Base-by-base conservation (phyloP, 92 coral and sea anemone genomes). In the Bergia sp. region DNA sequence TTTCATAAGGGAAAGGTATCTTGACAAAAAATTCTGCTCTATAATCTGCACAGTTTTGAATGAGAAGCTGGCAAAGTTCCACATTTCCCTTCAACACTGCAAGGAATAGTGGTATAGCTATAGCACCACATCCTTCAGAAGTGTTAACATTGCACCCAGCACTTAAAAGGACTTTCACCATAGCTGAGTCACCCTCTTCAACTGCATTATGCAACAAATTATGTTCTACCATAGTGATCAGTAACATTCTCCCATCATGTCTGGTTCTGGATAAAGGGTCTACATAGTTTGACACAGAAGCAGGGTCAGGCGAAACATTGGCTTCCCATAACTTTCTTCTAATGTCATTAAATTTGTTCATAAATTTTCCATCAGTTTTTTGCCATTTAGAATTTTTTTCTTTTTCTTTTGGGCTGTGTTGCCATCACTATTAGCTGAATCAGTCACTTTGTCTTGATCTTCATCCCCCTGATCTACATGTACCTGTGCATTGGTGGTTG, bases 271-370 rank as follows among this genome's bases (percentile, higher is more conserved):
- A 71, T 20, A 71, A 71, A 37, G 36, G 76, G 44, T 79, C 58
- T 69, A 91, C 55, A 23, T 82, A 91, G 40, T 69, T 88, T 21
- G 83, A 79, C 40, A 91, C 61, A 78, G 83, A 79, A 23, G 75
- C 87, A 50, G 81, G 75, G 2, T 37, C 80, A 38, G 87, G 43
- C 2, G 86, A 76, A 71, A 78, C 90, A 41, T 76, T 85, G n/a
- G 90, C 64, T 49, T 79, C 65, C 85, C 86, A 78, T 29, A 53
- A 16, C 61, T 82, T 88, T 67, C 47, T 41, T 37, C 43, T 55
- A 1, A 87, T 42, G 11, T 65, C 73, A 23, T 49, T 89, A 57
- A 45, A 81, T 64, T 8, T 29, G 29, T 29, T 88, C 44, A 23
- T 88, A 37, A 29, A 88, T 84, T 12, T 90, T 79, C 1, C 85